Base-by-base conservation (phyloP, 2,888 invertebrate genomes). In the Caenorhabditis sp. region DNA sequence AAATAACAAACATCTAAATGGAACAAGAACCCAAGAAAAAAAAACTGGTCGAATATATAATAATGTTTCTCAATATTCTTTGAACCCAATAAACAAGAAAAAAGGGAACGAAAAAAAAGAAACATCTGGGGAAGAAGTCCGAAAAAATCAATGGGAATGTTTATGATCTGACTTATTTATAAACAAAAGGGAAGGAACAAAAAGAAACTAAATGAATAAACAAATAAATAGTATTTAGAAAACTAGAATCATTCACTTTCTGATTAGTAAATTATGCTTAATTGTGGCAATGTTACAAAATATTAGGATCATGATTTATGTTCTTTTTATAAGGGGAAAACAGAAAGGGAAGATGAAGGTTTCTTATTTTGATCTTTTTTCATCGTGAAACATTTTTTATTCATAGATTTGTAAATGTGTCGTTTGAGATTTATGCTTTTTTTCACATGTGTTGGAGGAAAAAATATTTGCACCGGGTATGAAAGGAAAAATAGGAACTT, bases 191-290 rank as follows among this genome's bases (percentile, higher is more conserved):
- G 36, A n/a, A 27, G 31, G 2, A 27, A 58, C n/a, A 27, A 58
- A 20, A 31, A 10, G 17, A 43, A 43, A 12, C 26, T 3, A 12
- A 43, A 43, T 10, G 17, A 43, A 43, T 17, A 17, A 43, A 43
- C 17, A 43, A 43, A 43, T 17, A 43, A 43, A 43, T 43, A 43
- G 43, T 43, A 12, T 43, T 31, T 36, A 31, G 8, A 58, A 25
- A 58, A 58, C 31, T 36, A 58, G 31, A 58, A 36, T 31, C n/a
- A 17, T 43, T n/a, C n/a, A 27, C 56, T 57, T 58, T 58, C 31
- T 58, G n/a, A 36, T n/a, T 58, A 36, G 17, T 26, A 36, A 31
- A 58, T 17, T 27, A 43, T 43, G 43, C 43, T 43, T 31, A 31
- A 31, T 31, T 7, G 31, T 31, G 43, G 14, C 43, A 10, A 43